phyloP scores from a whole-genome alignment of 2,113 vertebrate species.

The Macaca fascicularis region DNA sequence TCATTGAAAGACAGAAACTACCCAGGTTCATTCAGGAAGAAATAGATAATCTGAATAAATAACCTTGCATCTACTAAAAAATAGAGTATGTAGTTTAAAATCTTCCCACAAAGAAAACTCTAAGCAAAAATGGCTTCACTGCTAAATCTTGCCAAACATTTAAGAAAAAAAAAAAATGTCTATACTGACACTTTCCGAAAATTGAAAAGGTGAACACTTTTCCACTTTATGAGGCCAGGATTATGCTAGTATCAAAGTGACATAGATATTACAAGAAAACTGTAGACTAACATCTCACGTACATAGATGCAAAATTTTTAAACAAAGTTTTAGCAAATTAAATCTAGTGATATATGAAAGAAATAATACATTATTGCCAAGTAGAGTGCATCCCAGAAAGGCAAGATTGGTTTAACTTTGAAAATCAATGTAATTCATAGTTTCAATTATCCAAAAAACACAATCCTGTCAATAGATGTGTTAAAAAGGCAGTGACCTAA shows the following conservation, averaged over 20 bases:
- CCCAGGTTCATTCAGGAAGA: background rate
- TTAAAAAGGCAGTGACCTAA: background rate
- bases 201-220: background rate
- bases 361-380: background rate
- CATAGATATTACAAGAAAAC: background rate
- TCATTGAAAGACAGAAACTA: background rate
- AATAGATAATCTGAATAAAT: background rate
- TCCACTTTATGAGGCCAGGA: background rate
- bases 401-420: background rate
- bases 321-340: background rate
- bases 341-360: background rate
- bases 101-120: background rate
- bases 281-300: background rate
- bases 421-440: background rate
- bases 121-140: background rate
- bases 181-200: background rate
- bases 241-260: background rate
- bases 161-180: background rate
- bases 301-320: background rate
- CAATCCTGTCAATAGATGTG: background rate
- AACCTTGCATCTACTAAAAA: background rate
- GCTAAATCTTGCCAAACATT: background rate
- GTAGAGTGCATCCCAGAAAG: background rate
- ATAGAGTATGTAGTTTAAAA: background rate
- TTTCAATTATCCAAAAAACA: background rate